Conservation (phyloP, 2,888 invertebrate species). For the Uropetala carovei region DNA sequence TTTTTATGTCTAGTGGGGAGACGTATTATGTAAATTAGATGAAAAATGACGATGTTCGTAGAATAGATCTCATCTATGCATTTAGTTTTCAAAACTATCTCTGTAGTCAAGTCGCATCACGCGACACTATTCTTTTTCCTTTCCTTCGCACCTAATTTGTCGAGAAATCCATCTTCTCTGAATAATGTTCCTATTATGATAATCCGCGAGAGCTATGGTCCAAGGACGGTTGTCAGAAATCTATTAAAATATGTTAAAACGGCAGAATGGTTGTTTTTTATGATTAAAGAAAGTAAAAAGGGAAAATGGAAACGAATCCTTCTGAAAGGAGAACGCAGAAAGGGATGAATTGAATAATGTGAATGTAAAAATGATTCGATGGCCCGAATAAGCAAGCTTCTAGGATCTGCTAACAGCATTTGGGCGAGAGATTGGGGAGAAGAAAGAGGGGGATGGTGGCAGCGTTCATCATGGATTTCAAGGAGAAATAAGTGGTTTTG, state of each 20-base stretch:
- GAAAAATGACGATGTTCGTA: neutral
- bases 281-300: constrained; percentile 47
- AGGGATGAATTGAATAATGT: constrained; percentile 47
- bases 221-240: constrained; percentile 54
- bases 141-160: constrained; percentile 21
- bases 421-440: constrained; percentile 47
- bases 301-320: constrained; percentile 38
- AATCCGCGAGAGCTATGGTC: neutral
- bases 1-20: too few species aligned
- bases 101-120: neutral
- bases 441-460: constrained; percentile 3
- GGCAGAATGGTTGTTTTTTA: constrained; percentile 50
- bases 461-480: constrained; percentile 38
- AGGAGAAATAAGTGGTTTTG: constrained; percentile 45
- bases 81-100: neutral
- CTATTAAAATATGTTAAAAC: constrained; percentile 61
- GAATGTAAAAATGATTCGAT: constrained; percentile 58
- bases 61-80: neutral
- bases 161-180: constrained; percentile 37
- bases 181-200: constrained; percentile 51
- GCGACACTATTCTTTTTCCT: too few species aligned
- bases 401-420: constrained; percentile 60
- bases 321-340: constrained; percentile 38
- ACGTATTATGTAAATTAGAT: too few species aligned
- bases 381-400: constrained; percentile 58